Conservation (phyloP, 2,797 vertebrate species). For the Enteromius radiatus region DNA sequence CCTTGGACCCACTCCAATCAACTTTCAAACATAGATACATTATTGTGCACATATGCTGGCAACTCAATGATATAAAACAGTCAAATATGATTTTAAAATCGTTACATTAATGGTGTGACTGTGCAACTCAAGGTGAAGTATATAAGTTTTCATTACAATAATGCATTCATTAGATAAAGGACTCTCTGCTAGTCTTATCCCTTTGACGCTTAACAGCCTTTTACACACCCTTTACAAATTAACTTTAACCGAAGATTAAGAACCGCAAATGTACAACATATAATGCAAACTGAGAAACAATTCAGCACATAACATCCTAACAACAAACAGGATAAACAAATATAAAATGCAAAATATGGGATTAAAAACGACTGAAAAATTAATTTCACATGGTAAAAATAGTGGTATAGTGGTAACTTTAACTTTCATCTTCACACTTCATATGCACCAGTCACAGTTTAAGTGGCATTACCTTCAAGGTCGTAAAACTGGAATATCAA, state of each 20-base stretch:
- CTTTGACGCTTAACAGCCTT: slow-evolving; percentile 1
- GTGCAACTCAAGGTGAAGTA: slow-evolving; percentile 6
- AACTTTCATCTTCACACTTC: slow-evolving; percentile 6
- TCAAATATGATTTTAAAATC: slow-evolving; percentile 21
- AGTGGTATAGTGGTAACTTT: neutral
- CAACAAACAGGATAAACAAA: neutral
- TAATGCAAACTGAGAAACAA: neutral
- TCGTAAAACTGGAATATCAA: slow-evolving; percentile 3
- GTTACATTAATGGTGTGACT: slow-evolving; percentile 12
- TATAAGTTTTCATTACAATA: slow-evolving; percentile 32
- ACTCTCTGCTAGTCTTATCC: slow-evolving; percentile 8
- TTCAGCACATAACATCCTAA: neutral
- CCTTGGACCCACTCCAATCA: slow-evolving; percentile 22
- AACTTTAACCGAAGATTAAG: slow-evolving; percentile 6
- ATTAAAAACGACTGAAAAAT: slow-evolving; percentile 5
- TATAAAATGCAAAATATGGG: neutral
- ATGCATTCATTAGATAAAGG: slow-evolving; percentile 28
- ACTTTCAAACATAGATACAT: slow-evolving; percentile 40
- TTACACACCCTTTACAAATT: slow-evolving; percentile 5
- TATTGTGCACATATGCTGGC: slow-evolving; percentile 11
- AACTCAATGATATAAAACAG: slow-evolving; percentile 41
- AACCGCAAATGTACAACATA: slow-evolving; percentile 15
- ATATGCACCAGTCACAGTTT: neutral
- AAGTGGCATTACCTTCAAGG: slow-evolving; percentile 12
- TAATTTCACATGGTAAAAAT: neutral